phyloP scores from a whole-genome alignment of 2,113 vertebrate genomes.

The Ivindomyrus marchei region DNA sequence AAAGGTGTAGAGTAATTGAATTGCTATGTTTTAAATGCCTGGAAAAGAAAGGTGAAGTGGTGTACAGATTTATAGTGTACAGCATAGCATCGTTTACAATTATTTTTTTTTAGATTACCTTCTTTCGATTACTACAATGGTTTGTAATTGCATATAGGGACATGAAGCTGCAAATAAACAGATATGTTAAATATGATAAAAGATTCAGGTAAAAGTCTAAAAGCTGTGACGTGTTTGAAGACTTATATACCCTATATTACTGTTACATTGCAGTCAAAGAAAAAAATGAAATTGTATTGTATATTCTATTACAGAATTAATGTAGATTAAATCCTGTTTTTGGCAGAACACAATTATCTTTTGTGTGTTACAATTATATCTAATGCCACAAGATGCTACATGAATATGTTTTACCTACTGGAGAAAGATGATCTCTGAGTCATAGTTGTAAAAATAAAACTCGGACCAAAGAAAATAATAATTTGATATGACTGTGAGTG shows the following conservation, averaged over 20 bases:
- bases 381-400: background rate
- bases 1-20: background rate
- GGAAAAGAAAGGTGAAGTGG: background rate
- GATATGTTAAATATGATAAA: background rate
- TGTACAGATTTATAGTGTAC: background rate
- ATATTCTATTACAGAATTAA: background rate
- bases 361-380: background rate
- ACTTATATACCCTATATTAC: background rate
- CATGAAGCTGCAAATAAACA: background rate
- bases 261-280: background rate
- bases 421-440: background rate
- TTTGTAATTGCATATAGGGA: background rate
- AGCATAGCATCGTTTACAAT: background rate
- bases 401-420: background rate
- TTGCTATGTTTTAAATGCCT: background rate
- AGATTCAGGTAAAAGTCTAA: background rate
- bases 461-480: background rate
- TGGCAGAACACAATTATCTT: background rate
- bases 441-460: background rate
- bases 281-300: background rate
- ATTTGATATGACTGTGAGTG: background rate
- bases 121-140: background rate
- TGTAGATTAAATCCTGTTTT: background rate
- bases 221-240: background rate
- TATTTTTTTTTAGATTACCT: background rate